Percentiles rank a stretch among this genome's conserved stretches.
Conservation (phyloP, 2,113 vertebrate species). For the Lophura nycthemera region DNA sequence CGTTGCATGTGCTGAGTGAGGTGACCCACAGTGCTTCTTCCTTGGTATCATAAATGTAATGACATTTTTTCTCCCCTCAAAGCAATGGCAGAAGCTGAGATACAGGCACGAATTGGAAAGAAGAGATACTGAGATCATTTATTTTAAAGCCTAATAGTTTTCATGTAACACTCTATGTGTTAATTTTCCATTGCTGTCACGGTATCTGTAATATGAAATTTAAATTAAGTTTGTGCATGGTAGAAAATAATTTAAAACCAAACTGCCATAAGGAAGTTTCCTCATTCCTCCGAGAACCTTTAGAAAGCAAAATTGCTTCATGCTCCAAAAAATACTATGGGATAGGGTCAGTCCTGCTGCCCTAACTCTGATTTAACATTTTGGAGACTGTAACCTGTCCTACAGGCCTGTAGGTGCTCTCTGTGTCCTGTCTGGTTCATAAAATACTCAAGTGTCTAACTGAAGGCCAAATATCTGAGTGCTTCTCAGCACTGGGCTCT, state of each 20-base stretch:
- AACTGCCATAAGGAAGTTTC: not conserved
- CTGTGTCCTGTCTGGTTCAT: not conserved
- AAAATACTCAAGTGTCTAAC: not conserved
- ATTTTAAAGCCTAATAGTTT: not conserved
- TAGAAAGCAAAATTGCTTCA: not conserved
- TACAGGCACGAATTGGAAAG: not conserved
- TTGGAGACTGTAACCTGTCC: not conserved
- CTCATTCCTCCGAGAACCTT: not conserved
- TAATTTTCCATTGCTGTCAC: conserved; percentile 33
- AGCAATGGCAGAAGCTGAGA: not conserved
- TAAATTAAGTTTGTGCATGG: not conserved
- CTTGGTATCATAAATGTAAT: not conserved
- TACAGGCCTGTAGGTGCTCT: not conserved
- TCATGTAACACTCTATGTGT: not conserved
- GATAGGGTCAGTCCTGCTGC: not conserved
- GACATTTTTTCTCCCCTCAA: not conserved
- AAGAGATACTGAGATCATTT: not conserved
- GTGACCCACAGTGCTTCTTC: not conserved
- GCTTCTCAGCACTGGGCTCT: not conserved
- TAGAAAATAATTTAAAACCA: not conserved
- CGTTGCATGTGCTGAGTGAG: not conserved
- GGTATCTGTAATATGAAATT: not conserved
- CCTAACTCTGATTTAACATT: not conserved
- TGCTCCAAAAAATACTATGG: not conserved
- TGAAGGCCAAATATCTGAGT: not conserved